Evolutionary conservation across 2,113 vertebrate species (phyloP).

Genomic region (Petromus typicus): DNA sequence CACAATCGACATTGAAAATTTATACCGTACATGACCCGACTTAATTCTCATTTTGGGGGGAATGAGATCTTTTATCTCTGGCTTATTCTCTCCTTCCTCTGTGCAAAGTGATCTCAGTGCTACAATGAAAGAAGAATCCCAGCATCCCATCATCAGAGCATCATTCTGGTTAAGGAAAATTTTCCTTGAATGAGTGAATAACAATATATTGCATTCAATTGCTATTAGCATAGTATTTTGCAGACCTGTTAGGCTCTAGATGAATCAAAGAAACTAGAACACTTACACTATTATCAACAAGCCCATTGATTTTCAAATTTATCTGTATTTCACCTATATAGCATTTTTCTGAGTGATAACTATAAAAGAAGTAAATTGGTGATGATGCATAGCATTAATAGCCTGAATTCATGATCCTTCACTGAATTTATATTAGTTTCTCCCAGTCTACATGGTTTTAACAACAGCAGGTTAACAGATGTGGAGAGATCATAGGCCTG

Average conservation of each 20-base stretch:
- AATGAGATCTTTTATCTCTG: background rate
- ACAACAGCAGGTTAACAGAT: background rate
- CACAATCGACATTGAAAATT: no score
- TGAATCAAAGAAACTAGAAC: background rate
- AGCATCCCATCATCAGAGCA: background rate
- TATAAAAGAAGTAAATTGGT: background rate
- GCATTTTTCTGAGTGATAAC: background rate
- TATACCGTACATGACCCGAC: no score
- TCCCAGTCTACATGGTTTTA: background rate
- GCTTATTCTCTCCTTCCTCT: background rate
- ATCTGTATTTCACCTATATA: background rate
- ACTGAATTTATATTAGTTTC: background rate
- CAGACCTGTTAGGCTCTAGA: background rate
- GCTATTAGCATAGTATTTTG: background rate
- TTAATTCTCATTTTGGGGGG: no score
- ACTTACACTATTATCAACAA: background rate
- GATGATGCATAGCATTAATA: background rate
- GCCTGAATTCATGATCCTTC: background rate
- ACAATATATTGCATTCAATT: conserved; percentile 36
- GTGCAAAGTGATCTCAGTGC: background rate
- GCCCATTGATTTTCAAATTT: background rate
- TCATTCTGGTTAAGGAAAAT: background rate
- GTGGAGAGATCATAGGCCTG: background rate
- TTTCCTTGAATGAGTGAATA: background rate
- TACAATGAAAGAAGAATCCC: background rate